phyloP scores from a whole-genome alignment of 2,888 invertebrate genomes.

The Dicyrtomina minuta region DNA sequence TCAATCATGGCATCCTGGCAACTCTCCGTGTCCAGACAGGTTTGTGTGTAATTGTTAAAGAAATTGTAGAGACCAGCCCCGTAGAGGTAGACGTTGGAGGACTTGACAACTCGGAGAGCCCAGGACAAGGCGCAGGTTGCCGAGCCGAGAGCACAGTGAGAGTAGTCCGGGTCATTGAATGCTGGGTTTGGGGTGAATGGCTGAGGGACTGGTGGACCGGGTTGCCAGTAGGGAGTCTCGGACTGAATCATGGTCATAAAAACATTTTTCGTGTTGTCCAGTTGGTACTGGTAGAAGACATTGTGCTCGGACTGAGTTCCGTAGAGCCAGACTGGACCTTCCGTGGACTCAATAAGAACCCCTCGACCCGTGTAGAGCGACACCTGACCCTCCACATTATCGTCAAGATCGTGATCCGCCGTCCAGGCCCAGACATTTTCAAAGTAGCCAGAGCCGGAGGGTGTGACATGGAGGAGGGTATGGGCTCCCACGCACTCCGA shows the following conservation, averaged over 20 bases:
- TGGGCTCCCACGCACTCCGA: slow-evolving; percentile 40
- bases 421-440: slow-evolving; percentile 52
- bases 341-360: slow-evolving; percentile 43
- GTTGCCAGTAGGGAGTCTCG: slow-evolving; percentile 50
- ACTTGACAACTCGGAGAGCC: slow-evolving; percentile 33
- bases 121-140: slow-evolving; percentile 41
- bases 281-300: slow-evolving; percentile 47
- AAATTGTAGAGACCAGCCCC: slow-evolving; percentile 52
- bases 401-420: slow-evolving; percentile 47
- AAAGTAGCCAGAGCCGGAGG: slow-evolving; percentile 38
- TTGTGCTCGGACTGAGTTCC: slow-evolving; percentile 51
- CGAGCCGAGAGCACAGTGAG: slow-evolving; percentile 37
- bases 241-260: slow-evolving; percentile 51
- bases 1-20: slow-evolving; percentile 47
- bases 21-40: slow-evolving; percentile 44
- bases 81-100: slow-evolving; percentile 44
- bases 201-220: slow-evolving; percentile 44
- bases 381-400: slow-evolving; percentile 43
- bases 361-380: slow-evolving; percentile 46
- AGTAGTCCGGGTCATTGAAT: slow-evolving; percentile 43
- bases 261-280: slow-evolving; percentile 42
- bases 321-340: slow-evolving; percentile 48
- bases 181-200: slow-evolving; percentile 38
- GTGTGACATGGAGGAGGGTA: slow-evolving; percentile 46
- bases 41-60: slow-evolving; percentile 48